Evolutionary conservation across 2,113 vertebrate genomes (phyloP).

Genomic region (Lepisosteus osseus): DNA sequence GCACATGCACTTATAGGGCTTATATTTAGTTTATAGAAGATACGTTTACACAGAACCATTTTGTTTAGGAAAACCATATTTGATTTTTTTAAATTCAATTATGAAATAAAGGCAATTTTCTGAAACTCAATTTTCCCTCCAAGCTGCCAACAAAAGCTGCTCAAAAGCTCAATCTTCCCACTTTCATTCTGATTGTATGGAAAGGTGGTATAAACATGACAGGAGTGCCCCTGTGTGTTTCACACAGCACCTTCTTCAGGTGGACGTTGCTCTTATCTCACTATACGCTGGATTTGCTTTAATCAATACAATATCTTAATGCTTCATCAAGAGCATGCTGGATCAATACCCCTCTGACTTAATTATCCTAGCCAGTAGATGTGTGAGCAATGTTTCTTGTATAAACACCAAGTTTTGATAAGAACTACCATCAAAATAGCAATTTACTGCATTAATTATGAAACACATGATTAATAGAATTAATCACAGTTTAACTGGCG

Average conservation of each 20-base stretch:
- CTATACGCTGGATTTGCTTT: background rate
- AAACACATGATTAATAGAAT: constrained; percentile 41
- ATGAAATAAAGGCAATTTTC: no score
- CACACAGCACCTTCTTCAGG: background rate
- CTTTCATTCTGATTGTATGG: constrained; percentile 8
- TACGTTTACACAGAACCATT: no score
- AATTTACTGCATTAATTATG: constrained; percentile 18
- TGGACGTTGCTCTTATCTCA: constrained; percentile 5
- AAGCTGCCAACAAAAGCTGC: no score
- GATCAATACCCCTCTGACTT: constrained; percentile 16
- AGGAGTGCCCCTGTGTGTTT: background rate
- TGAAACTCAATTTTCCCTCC: no score
- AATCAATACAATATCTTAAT: constrained; percentile 20
- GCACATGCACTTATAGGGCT: no score
- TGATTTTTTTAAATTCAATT: no score
- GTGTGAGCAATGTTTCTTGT: constrained; percentile 1
- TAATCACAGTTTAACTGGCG: constrained; percentile 53
- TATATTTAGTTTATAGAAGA: no score
- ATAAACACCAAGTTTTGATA: constrained; percentile 20
- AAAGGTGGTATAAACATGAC: background rate
- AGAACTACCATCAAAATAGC: constrained; percentile 12
- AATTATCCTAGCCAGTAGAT: constrained; percentile 10
- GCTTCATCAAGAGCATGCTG: background rate
- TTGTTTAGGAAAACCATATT: no score
- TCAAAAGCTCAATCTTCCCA: background rate